phyloP scores from a whole-genome alignment of 2,888 invertebrate genomes.

The Keiferia lycopersicella region DNA sequence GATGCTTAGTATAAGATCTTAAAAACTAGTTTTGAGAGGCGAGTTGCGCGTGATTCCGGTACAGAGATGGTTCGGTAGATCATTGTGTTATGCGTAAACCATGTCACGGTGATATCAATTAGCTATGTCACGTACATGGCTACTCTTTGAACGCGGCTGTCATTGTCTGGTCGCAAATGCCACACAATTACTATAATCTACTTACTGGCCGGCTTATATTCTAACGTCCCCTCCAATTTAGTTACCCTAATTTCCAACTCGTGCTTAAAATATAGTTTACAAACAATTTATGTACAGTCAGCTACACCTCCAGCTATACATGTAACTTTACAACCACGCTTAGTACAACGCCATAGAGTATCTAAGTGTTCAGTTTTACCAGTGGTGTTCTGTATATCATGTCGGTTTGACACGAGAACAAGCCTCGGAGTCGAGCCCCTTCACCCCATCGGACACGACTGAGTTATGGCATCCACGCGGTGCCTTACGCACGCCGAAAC shows the following conservation, averaged over 20 bases:
- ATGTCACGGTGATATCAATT: not conserved
- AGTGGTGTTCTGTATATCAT: not conserved
- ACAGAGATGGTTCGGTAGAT: not conserved
- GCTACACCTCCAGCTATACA: not conserved
- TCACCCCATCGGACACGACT: slow-evolving; percentile 15
- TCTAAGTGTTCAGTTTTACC: not conserved
- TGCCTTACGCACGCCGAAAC: slow-evolving; percentile 51
- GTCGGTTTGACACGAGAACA: slow-evolving; percentile 8
- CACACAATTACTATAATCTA: too few species aligned
- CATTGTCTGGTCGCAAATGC: not conserved
- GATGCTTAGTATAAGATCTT: slow-evolving; percentile 7
- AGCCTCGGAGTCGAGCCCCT: slow-evolving; percentile 16
- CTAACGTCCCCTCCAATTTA: not conserved
- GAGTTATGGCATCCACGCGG: slow-evolving; percentile 39
- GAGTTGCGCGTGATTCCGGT: not conserved
- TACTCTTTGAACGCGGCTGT: not conserved
- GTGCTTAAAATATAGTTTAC: slow-evolving; percentile 5
- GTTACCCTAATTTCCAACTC: slow-evolving; percentile 8
- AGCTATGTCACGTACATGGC: not conserved
- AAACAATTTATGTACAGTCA: not conserved
- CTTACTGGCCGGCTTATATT: not conserved
- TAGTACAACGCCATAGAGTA: not conserved
- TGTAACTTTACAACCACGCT: not conserved
- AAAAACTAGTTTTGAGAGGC: slow-evolving; percentile 1
- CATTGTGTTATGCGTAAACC: not conserved